Base-by-base conservation (phyloP, 1,140 invertebrate species). In the Hylaeus anthracinus region DNA sequence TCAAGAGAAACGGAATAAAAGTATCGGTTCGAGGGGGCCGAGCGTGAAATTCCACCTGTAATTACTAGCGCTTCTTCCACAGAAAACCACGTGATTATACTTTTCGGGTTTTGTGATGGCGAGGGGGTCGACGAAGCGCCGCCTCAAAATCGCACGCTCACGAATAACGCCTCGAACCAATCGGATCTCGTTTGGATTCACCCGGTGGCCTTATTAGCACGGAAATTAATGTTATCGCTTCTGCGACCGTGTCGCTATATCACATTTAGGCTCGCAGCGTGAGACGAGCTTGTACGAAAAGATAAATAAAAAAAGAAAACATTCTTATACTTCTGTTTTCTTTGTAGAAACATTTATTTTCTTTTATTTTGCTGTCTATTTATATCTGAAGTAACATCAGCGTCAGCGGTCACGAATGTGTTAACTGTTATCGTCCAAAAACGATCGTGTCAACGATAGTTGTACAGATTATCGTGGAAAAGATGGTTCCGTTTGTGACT, bases 31-130 rank as follows among this genome's bases (percentile, higher is more conserved):
- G 15, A 43, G 26, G 5, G 45, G 14, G 26, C 66, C 41, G 43
- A 71, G 56, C 67, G 67, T 78, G 75, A 78, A 71, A 78, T 71
- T 78, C 75, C 53, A 15, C 56, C 45, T 26, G 67, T 78, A 71
- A 78, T 78, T 78, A 78, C 56, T 41, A 26, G 3, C 66, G 14
- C 56, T 6, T 71, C 66, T 43, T 67, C 15, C 56, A 78, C 5
- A 37, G 55, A 60, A 71, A 51, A n/a, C 53, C 26, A 53, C 56
- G n/a, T 63, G 71, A 71, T 71, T 78, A 71, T 78, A 78, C 56
- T 63, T 71, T 69, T 9, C 55, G 4, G 43, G 9, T 51, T 51
- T 51, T 9, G 51, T 51, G 51, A 51, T 51, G 51, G 6, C 51
- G 51, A 51, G 51, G 51, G 9, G 51, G 9, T 9, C 51, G 9